phyloP scores from a whole-genome alignment of 2,888 invertebrate species.

The Scaptomyza caliginosa region DNA sequence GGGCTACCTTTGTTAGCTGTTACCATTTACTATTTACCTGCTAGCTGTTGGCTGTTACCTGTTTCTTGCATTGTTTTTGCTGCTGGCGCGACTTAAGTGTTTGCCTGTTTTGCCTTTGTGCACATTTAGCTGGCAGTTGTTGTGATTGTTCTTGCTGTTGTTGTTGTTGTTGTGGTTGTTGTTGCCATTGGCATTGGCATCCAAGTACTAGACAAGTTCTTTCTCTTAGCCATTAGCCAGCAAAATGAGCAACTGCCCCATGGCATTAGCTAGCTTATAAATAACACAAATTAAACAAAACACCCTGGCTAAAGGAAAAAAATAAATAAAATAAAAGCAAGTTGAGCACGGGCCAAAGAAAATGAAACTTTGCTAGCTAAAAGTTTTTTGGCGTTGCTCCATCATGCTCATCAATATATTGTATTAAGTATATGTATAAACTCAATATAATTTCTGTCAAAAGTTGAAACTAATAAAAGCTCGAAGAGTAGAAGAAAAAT shows the following conservation, averaged over 20 bases:
- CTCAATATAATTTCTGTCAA: constrained; percentile 80
- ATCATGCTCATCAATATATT: constrained; percentile 68
- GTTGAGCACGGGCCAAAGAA: neutral
- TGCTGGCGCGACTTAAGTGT: constrained; percentile 67
- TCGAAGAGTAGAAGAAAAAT: constrained; percentile 30
- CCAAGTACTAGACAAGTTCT: constrained; percentile 60
- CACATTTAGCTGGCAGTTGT: constrained; percentile 70
- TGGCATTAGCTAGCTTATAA: constrained; percentile 70
- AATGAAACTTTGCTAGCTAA: constrained; percentile 62
- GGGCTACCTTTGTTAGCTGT: constrained; percentile 15
- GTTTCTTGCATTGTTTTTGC: constrained; percentile 68
- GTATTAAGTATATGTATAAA: constrained; percentile 33
- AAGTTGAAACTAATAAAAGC: constrained; percentile 80
- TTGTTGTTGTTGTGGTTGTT: constrained; percentile 37
- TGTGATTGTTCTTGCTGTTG: constrained; percentile 39
- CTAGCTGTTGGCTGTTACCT: constrained; percentile 42
- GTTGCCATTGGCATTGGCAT: constrained; percentile 47
- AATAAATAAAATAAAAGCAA: neutral
- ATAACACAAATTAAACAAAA: constrained; percentile 76
- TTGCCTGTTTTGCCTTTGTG: constrained; percentile 71
- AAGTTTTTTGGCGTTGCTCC: constrained; percentile 58
- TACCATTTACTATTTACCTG: constrained; percentile 16
- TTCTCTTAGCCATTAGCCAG: constrained; percentile 37
- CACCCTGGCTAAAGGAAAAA: constrained; percentile 22
- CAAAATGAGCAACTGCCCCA: constrained; percentile 50